A percentile compares a stretch with the other conserved stretches of the same genome.
phyloP scores from a whole-genome alignment of 1,140 invertebrate species.

The Euura lappo region DNA sequence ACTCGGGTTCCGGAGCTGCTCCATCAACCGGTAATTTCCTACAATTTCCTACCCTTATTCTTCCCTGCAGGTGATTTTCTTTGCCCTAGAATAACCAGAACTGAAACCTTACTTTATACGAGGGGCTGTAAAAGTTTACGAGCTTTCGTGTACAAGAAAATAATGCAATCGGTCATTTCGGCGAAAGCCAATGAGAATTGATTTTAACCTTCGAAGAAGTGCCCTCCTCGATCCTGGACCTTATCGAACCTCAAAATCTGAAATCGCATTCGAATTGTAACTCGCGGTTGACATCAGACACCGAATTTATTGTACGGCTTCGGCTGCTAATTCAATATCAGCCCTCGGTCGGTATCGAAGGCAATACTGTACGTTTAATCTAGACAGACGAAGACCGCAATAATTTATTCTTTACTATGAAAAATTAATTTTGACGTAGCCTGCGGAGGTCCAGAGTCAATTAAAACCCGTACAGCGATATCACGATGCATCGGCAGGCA shows the following conservation, averaged over 20 bases:
- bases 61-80: background rate
- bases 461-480: no score
- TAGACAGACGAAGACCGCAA: no score
- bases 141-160: slow-evolving; percentile 5
- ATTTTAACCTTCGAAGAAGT: background rate
- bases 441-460: no score
- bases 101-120: background rate
- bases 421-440: no score
- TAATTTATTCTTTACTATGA: no score
- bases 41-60: background rate
- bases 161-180: background rate
- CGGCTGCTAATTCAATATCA: no score
- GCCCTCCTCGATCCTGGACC: background rate
- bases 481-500: background rate
- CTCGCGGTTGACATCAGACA: background rate
- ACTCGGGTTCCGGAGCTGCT: background rate
- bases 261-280: background rate
- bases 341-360: no score
- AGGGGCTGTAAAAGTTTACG: slow-evolving; percentile 2
- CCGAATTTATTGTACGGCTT: no score
- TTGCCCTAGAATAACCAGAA: background rate
- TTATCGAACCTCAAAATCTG: no score
- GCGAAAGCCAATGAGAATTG: background rate
- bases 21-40: background rate
- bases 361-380: no score